Percentiles rank a stretch among this genome's conserved stretches.
These are phyloP conservation scores for Anas bahamensis DNA, from an alignment of 2,797 vertebrate genomes.

Conservation along the genomic window DNA sequence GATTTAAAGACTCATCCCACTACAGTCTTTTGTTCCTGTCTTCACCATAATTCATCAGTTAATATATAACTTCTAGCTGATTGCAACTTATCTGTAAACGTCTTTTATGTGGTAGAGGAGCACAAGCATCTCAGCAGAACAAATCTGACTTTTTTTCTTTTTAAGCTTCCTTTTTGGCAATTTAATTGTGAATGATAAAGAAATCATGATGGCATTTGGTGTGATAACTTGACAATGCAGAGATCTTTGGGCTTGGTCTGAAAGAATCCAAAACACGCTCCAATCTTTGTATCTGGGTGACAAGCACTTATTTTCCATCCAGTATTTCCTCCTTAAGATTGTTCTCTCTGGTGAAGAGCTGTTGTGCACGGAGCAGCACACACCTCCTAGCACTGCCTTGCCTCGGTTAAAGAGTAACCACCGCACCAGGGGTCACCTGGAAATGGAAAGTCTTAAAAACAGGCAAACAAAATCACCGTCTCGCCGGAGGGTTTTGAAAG, in stretches of 20 bases:
- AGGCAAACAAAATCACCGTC: background rate
- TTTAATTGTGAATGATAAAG: conserved; percentile 24
- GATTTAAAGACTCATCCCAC: conserved; percentile 66
- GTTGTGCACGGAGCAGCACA: conserved; percentile 13
- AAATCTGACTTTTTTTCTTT: background rate
- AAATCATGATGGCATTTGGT: conserved; percentile 36
- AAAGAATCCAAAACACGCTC: conserved; percentile 67
- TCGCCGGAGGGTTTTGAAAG: conserved; percentile 7
- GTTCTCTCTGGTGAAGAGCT: conserved; percentile 63
- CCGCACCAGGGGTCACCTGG: conserved; percentile 46
- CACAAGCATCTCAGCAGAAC: background rate
- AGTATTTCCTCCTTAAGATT: conserved; percentile 74
- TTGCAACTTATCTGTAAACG: conserved; percentile 69
- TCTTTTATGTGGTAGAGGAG: conserved; percentile 45
- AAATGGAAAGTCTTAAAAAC: conserved; percentile 63
- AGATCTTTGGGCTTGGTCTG: conserved; percentile 60
- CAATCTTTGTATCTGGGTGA: conserved; percentile 58
- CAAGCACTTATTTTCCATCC: conserved; percentile 60
- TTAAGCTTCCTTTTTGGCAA: background rate
- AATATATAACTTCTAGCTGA: conserved; percentile 69
- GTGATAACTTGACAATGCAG: conserved; percentile 54
- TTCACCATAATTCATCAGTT: conserved; percentile 63
- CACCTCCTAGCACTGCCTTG: conserved; percentile 28
- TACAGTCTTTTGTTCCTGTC: conserved; percentile 44
- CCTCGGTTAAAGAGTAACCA: conserved; percentile 55